Evolutionary conservation across 2,113 vertebrate genomes (phyloP), one percentile per base, ranked within the genome.

Genomic region (Coregonus clupeaformis): DNA sequence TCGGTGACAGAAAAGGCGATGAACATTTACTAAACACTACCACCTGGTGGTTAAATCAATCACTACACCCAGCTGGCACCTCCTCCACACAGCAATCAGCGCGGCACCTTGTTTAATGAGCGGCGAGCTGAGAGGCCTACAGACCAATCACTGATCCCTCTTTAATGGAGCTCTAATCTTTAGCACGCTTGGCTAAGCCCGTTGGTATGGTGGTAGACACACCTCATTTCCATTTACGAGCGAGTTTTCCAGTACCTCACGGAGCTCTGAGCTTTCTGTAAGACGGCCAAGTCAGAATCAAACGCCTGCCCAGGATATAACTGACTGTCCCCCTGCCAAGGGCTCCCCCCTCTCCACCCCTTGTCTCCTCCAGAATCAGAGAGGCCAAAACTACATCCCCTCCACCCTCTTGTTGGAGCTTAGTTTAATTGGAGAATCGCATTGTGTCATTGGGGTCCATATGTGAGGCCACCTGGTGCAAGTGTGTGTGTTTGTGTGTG

Each of bases 161-260:
- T 55, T 57, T 74, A 57, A 68, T 24, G 29, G 25, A 30, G 30
- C 16, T 69, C 18, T 47, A 62, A 69, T 69, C 74, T 42, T 14
- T 20, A 59, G 13, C 14, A 12, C 4, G 24, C 66, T n/a, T 45
- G 67, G 74, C 22, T 75, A 47, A 68, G n/a, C 73, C n/a, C 18
- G 27, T 59, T 14, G 55, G 27, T 42, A 20, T 45, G 66, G 66
- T 52, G 52, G 62, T 66, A 24, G 65, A 3, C 73, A 45, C 73
- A 69, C 66, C 65, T 60, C 73, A 27, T 69, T 69, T 24, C 66
- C 66, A 20, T 75, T 68, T 24, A 60, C 30, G 65, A 68, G 66
- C 6, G 4, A 29, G 4, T n/a, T 59, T 68, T 75, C 73, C 65
- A 69, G 60, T 68, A 36, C 64, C 47, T 74, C 66, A 60, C 30